Base-by-base conservation (phyloP, 2,113 vertebrate genomes). In the Talpa occidentalis region DNA sequence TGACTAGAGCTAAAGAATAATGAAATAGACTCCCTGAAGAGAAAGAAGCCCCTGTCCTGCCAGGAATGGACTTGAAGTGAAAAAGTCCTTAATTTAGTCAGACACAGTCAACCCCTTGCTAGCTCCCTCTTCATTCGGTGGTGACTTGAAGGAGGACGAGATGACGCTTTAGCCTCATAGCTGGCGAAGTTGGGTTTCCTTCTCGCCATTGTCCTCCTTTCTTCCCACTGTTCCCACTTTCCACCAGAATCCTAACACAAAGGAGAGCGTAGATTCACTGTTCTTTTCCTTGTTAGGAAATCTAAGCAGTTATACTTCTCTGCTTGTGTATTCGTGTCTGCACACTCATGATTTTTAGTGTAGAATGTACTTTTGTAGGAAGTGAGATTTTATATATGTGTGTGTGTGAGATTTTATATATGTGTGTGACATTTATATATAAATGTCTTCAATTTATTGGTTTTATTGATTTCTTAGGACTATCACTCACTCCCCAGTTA, bases 221-320 rank as follows among this genome's bases (percentile, higher is more conserved):
- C 6, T 10, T 8, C 22, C 24, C 26, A 28, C 28, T 49, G 3
- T 73, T 79, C 26, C 35, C n/a, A 35, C 54, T 92, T 91, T 62
- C 76, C 24, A 72, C 12, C 17, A 83, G 76, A 69, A 78, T 35
- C 74, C 76, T 72, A n/a, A 42, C 42, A 32, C 44, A 54, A 62
- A 69, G 54, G 28, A 90, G 15, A 85, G 88, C 42, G 26, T 73
- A 24, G 37, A 79, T 52, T 52, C 17, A 6, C 40, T 42, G 11
- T 93, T 92, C 52, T 56, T 54, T 62, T 86, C 64, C 83, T 78
- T 52, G 47, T 28, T 67, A 82, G 54, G 52, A 96, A 77, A 32
- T 52, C 28, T 42, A 15, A 74, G 37, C 49, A 91, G 62, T 64
- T 92, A 21, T 42, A 32, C 85, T 73, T 82, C 62, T 79, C 24